Base-by-base conservation (phyloP, 2,113 vertebrate species). In the Ophthalmolycus amberensis region DNA sequence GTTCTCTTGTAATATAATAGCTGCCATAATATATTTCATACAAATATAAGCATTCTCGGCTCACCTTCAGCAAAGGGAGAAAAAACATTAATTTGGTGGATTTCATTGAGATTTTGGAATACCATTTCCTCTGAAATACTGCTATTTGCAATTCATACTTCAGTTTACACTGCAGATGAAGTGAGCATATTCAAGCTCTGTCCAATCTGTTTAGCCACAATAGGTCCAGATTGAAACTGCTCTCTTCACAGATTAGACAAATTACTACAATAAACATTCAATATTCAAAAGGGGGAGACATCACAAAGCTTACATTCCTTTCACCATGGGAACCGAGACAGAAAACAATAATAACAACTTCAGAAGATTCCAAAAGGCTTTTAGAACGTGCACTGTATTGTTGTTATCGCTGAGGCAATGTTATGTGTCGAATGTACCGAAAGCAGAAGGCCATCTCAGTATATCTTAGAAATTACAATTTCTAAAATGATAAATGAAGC, bases 1-100 rank as follows among this genome's bases (percentile, higher is more conserved):
- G 50, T 7, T 79, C 62, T 67, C 72, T 71, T 88, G 70, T 8
- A 77, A 32, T 74, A 52, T 25, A 15, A 11, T 25, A 56, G 25
- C 20, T 25, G 10, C 12, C 50, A 52, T 20, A 11, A 11, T 56
- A 25, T 11, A 3, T 0, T 48, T 63, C 7, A 74, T 18, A 50
- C 29, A 50, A 37, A 63, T 50, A 25, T 1, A 54, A 22, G 34
- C 69, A 40, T 12, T 56, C 68, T 38, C 38, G 32, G 68, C 68
- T 52, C 20, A 16, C 42, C 65, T 48, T 20, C 9, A 18, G 15
- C 7, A 32, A 11, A 32, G 27, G 12, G 11, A 42, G 38, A 34
- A 42, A 65, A 50, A 32, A 1, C 27, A 29, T 48, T 12, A 32
- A 38, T 38, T 9, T 71, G 44, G 32, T 15, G 0, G 3, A 25